These are phyloP conservation scores for Blastobasis lacticolella DNA, from an alignment of 2,888 invertebrate species.

Conservation along the genomic window DNA sequence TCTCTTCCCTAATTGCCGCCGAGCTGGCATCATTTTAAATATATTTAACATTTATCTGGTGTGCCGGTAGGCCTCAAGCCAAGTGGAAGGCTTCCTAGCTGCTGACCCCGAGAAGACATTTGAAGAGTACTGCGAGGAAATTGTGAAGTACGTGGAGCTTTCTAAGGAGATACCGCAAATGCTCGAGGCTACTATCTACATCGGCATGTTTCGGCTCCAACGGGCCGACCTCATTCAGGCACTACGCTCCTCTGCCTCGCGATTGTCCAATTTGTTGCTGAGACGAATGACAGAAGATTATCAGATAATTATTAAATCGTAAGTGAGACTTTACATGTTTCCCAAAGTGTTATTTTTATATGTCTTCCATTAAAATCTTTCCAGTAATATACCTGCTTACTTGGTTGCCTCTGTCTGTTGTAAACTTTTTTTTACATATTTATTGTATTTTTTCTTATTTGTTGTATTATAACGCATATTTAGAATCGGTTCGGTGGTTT, in stretches of 20 bases:
- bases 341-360: too few species aligned
- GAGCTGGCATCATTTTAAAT: too few species aligned
- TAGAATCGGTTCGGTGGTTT: too few species aligned
- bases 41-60: too few species aligned
- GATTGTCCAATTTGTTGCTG: constrained; percentile 80
- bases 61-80: constrained; percentile 65
- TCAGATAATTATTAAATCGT: constrained; percentile 84
- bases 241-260: constrained; percentile 79
- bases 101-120: constrained; percentile 76
- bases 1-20: too few species aligned
- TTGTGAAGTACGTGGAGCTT: constrained; percentile 77
- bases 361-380: too few species aligned
- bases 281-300: constrained; percentile 86
- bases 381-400: too few species aligned
- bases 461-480: too few species aligned
- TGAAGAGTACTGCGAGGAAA: constrained; percentile 75
- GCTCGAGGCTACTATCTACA: constrained; percentile 78
- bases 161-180: constrained; percentile 75
- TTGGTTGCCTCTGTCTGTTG: too few species aligned
- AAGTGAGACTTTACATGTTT: constrained; percentile 32
- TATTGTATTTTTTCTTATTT: too few species aligned
- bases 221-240: constrained; percentile 84
- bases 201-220: constrained; percentile 91
- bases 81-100: constrained; percentile 80
- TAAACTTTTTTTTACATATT: too few species aligned